Evolutionary conservation across 2,797 vertebrate species (phyloP).

Genomic region (Manis crassicaudata): DNA sequence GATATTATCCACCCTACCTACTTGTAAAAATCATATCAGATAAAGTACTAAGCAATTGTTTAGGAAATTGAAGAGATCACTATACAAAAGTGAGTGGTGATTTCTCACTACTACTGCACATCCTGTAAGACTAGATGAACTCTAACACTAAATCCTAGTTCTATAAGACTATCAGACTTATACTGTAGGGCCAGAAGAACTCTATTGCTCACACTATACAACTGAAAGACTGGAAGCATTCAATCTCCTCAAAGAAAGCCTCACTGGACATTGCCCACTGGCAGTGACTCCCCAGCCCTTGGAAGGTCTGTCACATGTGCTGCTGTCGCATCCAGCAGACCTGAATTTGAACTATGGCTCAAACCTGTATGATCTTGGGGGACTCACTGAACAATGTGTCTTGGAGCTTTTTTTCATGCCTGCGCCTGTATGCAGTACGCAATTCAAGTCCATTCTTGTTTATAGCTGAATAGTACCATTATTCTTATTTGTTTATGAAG

Average conservation of each 20-base stretch:
- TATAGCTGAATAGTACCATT: not conserved
- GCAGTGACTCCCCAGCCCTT: not conserved
- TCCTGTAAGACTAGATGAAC: not conserved
- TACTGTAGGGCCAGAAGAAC: not conserved
- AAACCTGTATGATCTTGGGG: not conserved
- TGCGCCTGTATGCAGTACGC: not conserved
- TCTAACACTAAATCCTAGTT: not conserved
- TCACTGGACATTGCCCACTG: not conserved
- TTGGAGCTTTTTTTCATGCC: not conserved
- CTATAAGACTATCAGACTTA: not conserved
- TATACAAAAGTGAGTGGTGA: not conserved
- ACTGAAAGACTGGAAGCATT: conserved; percentile 14
- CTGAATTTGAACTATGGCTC: not conserved
- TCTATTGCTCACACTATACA: not conserved
- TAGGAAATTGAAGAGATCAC: not conserved
- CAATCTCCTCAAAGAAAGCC: not conserved
- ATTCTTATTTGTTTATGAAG: not conserved
- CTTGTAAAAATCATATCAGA: not conserved
- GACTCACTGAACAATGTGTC: not conserved
- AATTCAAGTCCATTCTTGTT: not conserved
- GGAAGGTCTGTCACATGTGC: not conserved
- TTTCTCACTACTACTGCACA: not conserved
- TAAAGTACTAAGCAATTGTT: not conserved
- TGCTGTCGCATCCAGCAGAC: not conserved
- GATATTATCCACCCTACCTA: not conserved